A percentile compares a stretch with the other conserved stretches of the same genome.
phyloP scores from a whole-genome alignment of 1,140 invertebrate species.

The Drosophila nikananu region DNA sequence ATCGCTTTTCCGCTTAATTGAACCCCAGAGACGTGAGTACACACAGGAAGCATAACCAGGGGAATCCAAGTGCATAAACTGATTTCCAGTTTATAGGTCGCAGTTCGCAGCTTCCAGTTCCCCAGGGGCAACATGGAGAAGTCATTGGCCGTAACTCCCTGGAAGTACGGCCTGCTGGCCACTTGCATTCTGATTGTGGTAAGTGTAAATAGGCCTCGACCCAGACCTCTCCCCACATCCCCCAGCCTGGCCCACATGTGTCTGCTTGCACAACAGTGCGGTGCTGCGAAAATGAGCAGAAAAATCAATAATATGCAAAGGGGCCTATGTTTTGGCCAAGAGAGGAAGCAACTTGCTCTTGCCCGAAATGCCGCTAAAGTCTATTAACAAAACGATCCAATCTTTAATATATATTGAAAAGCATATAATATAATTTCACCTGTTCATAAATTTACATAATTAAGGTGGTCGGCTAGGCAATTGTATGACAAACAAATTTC shows the following conservation, averaged over 20 bases:
- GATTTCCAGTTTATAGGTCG: conserved; percentile 1
- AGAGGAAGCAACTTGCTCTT: conserved; percentile 16
- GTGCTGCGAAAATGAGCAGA: conserved; percentile 17
- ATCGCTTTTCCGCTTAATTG: background rate
- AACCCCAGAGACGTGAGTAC: background rate
- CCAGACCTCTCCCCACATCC: background rate
- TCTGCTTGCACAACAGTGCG: conserved; percentile 36
- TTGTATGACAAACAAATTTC: background rate
- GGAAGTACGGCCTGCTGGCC: conserved; percentile 69
- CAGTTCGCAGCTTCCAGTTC: conserved; percentile 8
- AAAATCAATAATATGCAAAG: conserved; percentile 52
- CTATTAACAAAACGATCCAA: conserved; percentile 36
- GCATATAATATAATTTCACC: conserved; percentile 26
- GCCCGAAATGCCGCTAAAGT: conserved; percentile 7
- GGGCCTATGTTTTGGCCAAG: conserved; percentile 18
- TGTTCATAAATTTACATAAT: conserved; percentile 33
- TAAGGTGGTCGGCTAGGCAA: conserved; percentile 2
- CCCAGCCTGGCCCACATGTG: conserved; percentile 9
- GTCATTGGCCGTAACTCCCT: conserved; percentile 65
- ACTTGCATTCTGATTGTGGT: conserved; percentile 72
- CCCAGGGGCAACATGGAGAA: conserved; percentile 59
- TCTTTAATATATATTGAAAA: conserved; percentile 23
- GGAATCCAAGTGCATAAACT: conserved; percentile 1
- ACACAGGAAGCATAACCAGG: conserved; percentile 7
- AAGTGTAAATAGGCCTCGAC: conserved; percentile 38